A percentile compares a stretch with the other conserved stretches of the same genome.
phyloP scores from a whole-genome alignment of 2,888 invertebrate genomes.

The Panopea generosa region DNA sequence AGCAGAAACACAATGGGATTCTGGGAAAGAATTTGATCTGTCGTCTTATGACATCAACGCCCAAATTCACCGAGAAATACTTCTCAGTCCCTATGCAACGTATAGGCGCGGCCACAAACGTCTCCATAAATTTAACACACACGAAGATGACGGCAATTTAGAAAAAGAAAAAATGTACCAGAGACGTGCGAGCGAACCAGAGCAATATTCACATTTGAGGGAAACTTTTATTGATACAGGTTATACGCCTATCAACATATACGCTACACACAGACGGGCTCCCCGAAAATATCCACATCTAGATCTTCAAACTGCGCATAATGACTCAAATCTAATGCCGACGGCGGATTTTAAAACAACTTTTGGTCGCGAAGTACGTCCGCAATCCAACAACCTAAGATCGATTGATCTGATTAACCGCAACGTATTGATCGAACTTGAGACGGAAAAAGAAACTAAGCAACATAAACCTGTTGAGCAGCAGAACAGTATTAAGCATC shows the following conservation, averaged over 20 bases:
- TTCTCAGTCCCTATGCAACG: slow-evolving; percentile 10
- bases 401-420: too few relatives aligned
- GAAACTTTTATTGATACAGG: background rate
- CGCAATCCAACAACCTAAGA: too few relatives aligned
- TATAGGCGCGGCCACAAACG: background rate
- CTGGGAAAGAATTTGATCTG: too few relatives aligned
- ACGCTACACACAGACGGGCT: slow-evolving; percentile 34
- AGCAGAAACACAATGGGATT: too few relatives aligned
- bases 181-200: background rate
- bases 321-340: too few relatives aligned
- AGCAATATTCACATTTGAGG: background rate
- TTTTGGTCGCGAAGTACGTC: too few relatives aligned
- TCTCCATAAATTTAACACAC: too few relatives aligned
- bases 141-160: slow-evolving; percentile 2
- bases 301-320: background rate
- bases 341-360: too few relatives aligned
- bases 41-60: background rate
- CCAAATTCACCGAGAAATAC: slow-evolving; percentile 4
- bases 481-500: slow-evolving; percentile 20
- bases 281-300: slow-evolving; percentile 23
- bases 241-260: background rate
- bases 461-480: background rate
- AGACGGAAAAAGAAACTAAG: too few relatives aligned
- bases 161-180: background rate
- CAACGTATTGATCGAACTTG: too few relatives aligned